phyloP scores from a whole-genome alignment of 92 coral and sea anemone species.

The Ricordea florida region DNA sequence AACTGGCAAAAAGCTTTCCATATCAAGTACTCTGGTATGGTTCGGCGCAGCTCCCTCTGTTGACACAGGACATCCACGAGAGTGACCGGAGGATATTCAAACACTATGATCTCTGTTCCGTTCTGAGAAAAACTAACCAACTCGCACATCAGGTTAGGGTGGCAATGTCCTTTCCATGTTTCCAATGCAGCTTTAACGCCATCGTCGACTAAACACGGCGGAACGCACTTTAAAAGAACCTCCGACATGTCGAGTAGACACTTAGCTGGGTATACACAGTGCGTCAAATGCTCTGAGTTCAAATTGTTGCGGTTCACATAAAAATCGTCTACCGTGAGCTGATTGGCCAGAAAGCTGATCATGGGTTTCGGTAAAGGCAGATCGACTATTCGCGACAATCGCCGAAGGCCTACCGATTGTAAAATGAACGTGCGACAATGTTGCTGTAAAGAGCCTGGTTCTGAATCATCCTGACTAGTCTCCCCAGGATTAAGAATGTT shows the following conservation, averaged over 20 bases:
- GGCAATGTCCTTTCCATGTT: constrained; percentile 71
- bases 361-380: constrained; percentile 92
- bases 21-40: constrained; percentile 81
- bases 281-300: constrained; percentile 77
- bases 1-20: constrained; percentile 91
- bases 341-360: constrained; percentile 80
- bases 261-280: constrained; percentile 96
- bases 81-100: constrained; percentile 88
- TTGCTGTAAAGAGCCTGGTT: constrained; percentile 71
- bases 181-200: constrained; percentile 76
- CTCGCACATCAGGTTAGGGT: constrained; percentile 74
- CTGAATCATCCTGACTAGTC: constrained; percentile 15
- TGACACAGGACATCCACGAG: constrained; percentile 69
- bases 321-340: constrained; percentile 85
- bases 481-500: constrained; percentile 76
- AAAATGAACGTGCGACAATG: constrained; percentile 85
- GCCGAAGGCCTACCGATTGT: constrained; percentile 87
- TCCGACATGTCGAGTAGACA: constrained; percentile 94
- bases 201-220: constrained; percentile 68
- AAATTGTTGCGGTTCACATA: constrained; percentile 85
- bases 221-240: constrained; percentile 84
- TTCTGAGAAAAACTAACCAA: constrained; percentile 71
- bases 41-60: constrained; percentile 54
- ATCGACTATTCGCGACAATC: constrained; percentile 82
- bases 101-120: constrained; percentile 80